Evolutionary conservation across 2,113 vertebrate genomes (phyloP), one percentile per base, ranked within the genome.

Genomic region (Mesocricetus auratus): DNA sequence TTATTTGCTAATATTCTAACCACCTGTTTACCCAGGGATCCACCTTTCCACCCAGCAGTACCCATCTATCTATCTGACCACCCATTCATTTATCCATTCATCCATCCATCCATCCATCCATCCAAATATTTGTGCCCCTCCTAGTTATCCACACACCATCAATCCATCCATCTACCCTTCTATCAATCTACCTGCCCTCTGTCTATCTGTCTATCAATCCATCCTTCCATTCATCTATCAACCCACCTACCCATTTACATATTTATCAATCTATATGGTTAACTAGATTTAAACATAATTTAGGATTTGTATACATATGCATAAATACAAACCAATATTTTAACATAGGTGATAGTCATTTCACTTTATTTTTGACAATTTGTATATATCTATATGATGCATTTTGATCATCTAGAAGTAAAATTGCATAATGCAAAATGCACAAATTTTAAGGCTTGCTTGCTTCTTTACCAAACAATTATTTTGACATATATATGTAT

Each of bases 281-380:
- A 95, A 42, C n/a, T 36, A 90, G 21, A 90, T 36, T 75, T 91
- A 24, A 93, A 87, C 8, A 11, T 77, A 93, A 62, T 89, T 91
- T 47, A 26, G 13, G n/a, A 86, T 77, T 33, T 77, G 64, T 91
- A 81, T 45, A 33, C 47, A 58, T 56, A 79, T 79, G 36, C 26
- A 47, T 26, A 75, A 56, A 56, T 56, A 79, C n/a, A 81, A 78
- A 50, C 74, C 47, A 53, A 78, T 78, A 5, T 53, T 78, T 78
- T 58, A 22, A 6, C 17, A 45, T 7, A 85, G 29, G n/a, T 19
- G 22, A 53, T 19, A 21, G 15, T 33, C 26, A 85, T 66, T 85
- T 85, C 16, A 4, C 26, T 12, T 64, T 42, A n/a, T 42, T 45
- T 64, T 66, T 66, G 26, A 47, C 39, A 85, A 19, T 47, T 26